These are phyloP conservation scores for Coenonympha glycerion DNA, from an alignment of 2,888 invertebrate genomes.

Conservation along the genomic window DNA sequence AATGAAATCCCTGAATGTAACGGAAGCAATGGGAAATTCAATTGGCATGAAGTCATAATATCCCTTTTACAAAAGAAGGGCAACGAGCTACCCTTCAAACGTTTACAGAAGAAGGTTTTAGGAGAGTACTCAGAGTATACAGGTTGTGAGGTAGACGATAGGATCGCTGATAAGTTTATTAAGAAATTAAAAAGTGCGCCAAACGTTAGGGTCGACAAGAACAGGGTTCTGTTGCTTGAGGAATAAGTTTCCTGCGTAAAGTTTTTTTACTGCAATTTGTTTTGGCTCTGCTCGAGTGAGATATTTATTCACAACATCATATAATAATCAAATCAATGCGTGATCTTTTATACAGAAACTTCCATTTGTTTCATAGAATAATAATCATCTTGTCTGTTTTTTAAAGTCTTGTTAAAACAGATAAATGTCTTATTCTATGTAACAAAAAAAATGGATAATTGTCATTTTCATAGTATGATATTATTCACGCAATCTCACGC, in stretches of 20 bases:
- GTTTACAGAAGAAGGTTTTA: conserved; percentile 84
- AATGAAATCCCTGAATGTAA: conserved; percentile 34
- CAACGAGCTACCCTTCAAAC: conserved; percentile 81
- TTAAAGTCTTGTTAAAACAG: no score
- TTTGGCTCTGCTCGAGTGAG: no score
- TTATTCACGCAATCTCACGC: no score
- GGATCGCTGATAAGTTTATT: conserved; percentile 81
- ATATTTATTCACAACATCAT: no score
- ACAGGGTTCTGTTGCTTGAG: conserved; percentile 66
- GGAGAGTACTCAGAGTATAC: conserved; percentile 77
- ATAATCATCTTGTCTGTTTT: no score
- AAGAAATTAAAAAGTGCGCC: conserved; percentile 82
- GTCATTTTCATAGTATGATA: no score
- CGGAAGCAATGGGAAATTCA: conserved; percentile 58
- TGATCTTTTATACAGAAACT: no score
- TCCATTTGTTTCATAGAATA: no score
- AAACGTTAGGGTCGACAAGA: conserved; percentile 78
- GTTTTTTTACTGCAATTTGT: no score
- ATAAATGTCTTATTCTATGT: no score
- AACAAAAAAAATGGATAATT: no score
- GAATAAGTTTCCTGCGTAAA: conserved; percentile 23
- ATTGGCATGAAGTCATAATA: conserved; percentile 70
- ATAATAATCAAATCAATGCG: no score
- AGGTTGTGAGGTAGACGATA: conserved; percentile 73
- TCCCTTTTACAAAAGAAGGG: conserved; percentile 71